Conservation (phyloP, 1,140 invertebrate genomes). For the Artemia franciscana region DNA sequence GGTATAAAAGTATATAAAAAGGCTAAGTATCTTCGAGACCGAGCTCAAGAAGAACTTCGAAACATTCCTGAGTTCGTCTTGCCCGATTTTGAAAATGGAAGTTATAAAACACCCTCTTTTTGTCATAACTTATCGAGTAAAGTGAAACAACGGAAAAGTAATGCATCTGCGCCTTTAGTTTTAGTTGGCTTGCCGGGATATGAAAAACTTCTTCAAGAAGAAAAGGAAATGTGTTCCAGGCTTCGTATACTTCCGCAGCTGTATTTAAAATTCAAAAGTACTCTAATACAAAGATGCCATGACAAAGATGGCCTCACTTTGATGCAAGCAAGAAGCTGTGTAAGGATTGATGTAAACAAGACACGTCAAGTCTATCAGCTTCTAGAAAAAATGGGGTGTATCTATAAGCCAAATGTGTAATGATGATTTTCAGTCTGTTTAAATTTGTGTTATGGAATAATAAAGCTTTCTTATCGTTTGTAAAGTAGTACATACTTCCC, state of each 20-base stretch:
- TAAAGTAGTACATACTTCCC: too few relatives aligned
- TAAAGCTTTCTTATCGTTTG: too few relatives aligned
- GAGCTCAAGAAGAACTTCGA: constrained; percentile 28
- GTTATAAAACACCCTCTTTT: too few relatives aligned
- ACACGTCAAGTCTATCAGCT: constrained; percentile 71
- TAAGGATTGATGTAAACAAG: constrained; percentile 86
- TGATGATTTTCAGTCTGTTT: too few relatives aligned
- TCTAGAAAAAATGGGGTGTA: constrained; percentile 40
- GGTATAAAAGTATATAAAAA: constrained; percentile 39
- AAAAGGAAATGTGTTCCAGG: constrained; percentile 47
- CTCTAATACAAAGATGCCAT: constrained; percentile 45
- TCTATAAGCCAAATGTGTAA: constrained; percentile 29
- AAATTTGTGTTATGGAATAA: too few relatives aligned
- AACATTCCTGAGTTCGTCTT: constrained; percentile 22
- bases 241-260: constrained; percentile 44
- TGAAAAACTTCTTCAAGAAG: constrained; percentile 40
- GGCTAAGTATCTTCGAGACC: constrained; percentile 31
- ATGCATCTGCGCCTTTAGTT: constrained; percentile 36
- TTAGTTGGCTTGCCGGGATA: constrained; percentile 52
- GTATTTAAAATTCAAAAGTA: constrained; percentile 47
- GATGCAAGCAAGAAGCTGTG: constrained; percentile 47
- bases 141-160: constrained; percentile 1
- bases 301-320: constrained; percentile 41
- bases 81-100: too few relatives aligned
- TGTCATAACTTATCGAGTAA: not conserved